Conservation (phyloP, 1,140 invertebrate species). For the Neocloeon triangulifer region DNA sequence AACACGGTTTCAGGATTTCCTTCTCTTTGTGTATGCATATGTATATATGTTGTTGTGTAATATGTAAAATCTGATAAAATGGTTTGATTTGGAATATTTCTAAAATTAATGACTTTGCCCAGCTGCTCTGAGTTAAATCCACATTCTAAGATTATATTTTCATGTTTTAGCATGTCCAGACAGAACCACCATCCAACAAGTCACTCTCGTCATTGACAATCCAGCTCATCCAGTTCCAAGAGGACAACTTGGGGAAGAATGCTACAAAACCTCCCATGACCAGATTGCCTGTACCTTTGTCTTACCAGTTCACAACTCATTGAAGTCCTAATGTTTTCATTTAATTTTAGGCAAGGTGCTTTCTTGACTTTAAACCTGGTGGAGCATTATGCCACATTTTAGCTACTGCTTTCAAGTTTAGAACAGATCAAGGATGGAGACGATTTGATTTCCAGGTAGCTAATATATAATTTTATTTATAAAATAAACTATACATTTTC, state of each 20-base stretch:
- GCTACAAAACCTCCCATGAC: slow-evolving; percentile 62
- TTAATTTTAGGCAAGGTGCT: slow-evolving; percentile 67
- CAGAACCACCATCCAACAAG: slow-evolving; percentile 87
- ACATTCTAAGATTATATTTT: too few species aligned
- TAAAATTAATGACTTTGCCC: too few species aligned
- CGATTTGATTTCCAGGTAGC: slow-evolving; percentile 74
- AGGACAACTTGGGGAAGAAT: slow-evolving; percentile 87
- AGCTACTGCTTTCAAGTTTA: slow-evolving; percentile 82
- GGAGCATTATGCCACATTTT: slow-evolving; percentile 83
- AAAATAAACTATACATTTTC: too few species aligned
- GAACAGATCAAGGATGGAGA: slow-evolving; percentile 85
- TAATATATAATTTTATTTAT: slow-evolving; percentile 16
- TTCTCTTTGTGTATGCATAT: too few species aligned
- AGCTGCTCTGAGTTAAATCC: too few species aligned
- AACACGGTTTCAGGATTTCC: too few species aligned
- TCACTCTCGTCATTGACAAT: slow-evolving; percentile 59
- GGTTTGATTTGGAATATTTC: too few species aligned
- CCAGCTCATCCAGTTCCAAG: slow-evolving; percentile 87
- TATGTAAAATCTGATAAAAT: too few species aligned
- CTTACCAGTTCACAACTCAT: too few species aligned
- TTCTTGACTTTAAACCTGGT: slow-evolving; percentile 84
- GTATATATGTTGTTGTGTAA: too few species aligned
- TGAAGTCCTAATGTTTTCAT: slow-evolving; percentile 9
- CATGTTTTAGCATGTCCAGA: slow-evolving; percentile 57
- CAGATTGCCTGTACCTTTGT: slow-evolving; percentile 49